phyloP scores from a whole-genome alignment of 2,113 vertebrate genomes.

The Petrocephalus zakoni region DNA sequence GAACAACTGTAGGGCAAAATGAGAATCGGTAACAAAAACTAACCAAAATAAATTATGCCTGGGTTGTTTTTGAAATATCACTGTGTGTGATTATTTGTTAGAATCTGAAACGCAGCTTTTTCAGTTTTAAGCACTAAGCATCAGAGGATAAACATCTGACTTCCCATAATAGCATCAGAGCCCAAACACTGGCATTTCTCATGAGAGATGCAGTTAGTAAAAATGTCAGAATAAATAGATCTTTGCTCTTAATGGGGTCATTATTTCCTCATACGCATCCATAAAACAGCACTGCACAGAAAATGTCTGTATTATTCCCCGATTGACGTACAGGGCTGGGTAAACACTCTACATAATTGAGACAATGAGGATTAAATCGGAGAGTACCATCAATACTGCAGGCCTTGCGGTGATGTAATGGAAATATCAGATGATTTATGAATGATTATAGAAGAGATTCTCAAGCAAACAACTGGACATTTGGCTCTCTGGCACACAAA shows the following conservation, averaged over 20 bases:
- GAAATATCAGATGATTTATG: not conserved
- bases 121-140: not conserved
- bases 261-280: not conserved
- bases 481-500: not conserved
- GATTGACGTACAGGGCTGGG: not conserved
- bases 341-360: not conserved
- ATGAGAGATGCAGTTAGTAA: not conserved
- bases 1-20: not conserved
- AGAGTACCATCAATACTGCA: not conserved
- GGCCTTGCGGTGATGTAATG: not conserved
- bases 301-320: not conserved
- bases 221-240: constrained; percentile 4
- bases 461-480: not conserved
- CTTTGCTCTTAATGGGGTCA: not conserved
- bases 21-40: not conserved
- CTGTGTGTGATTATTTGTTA: not conserved
- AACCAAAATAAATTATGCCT: not conserved
- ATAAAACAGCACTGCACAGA: not conserved
- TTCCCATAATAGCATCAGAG: not conserved
- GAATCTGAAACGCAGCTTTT: not conserved
- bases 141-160: not conserved
- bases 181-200: not conserved
- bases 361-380: not conserved
- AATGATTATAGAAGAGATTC: not conserved
- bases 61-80: not conserved